These are phyloP conservation scores for Antitype chi DNA, from an alignment of 2,888 invertebrate genomes.

Conservation along the genomic window DNA sequence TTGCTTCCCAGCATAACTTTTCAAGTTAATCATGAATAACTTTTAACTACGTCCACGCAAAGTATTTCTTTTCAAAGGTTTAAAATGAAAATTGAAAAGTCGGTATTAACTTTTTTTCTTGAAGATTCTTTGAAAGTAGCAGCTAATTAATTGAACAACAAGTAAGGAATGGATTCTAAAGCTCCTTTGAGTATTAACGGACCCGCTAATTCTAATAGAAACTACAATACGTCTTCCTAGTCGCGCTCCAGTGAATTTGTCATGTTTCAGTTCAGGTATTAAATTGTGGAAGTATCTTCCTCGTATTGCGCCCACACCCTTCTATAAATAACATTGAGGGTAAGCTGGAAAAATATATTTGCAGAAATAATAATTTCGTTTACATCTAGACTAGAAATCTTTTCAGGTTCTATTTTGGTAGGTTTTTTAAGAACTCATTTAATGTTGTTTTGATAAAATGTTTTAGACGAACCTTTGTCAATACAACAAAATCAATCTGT, in stretches of 20 bases:
- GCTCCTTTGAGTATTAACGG: conserved; percentile 21
- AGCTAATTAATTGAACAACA: conserved; percentile 26
- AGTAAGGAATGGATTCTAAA: conserved; percentile 4
- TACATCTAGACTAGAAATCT: conserved; percentile 23
- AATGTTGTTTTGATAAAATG: conserved; percentile 9
- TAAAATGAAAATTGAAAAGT: conserved; percentile 26
- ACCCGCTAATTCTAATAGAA: conserved; percentile 24
- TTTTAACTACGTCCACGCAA: conserved; percentile 28
- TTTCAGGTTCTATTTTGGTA: not conserved
- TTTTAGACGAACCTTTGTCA: not conserved
- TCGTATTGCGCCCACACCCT: conserved; percentile 42
- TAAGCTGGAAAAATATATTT: conserved; percentile 45
- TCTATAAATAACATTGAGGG: conserved; percentile 58
- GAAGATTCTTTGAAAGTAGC: conserved; percentile 21
- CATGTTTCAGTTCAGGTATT: conserved; percentile 53
- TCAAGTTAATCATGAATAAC: conserved; percentile 32
- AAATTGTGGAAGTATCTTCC: conserved; percentile 33
- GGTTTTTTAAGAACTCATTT: conserved; percentile 5
- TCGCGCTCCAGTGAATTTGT: conserved; percentile 44
- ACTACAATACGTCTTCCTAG: conserved; percentile 18
- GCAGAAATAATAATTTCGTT: conserved; percentile 40
- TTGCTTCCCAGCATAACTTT: conserved; percentile 28
- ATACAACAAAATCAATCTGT: not conserved
- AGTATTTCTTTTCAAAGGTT: conserved; percentile 24
- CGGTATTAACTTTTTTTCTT: conserved; percentile 13